Conservation (phyloP, 2,113 vertebrate species). For the Psilopogon haemacephalus region DNA sequence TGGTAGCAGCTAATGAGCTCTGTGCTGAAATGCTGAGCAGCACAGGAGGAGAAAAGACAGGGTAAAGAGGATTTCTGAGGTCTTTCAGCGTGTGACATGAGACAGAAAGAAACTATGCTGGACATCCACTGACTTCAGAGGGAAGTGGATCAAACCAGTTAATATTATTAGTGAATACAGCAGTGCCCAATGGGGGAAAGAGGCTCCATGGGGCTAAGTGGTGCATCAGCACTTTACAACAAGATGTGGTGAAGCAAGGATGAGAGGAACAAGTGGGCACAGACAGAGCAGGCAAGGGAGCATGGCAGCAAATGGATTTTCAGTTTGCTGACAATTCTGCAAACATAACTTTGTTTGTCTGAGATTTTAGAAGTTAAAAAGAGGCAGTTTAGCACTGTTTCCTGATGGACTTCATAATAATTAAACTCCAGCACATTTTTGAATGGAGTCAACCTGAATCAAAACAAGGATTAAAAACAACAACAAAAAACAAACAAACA, state of each 20-base stretch:
- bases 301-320: not conserved
- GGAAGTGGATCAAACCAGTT: not conserved
- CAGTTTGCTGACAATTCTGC: not conserved
- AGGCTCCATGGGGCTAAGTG: not conserved
- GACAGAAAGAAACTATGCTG: not conserved
- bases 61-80: not conserved
- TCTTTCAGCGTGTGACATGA: not conserved
- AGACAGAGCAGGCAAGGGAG: not conserved
- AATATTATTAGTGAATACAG: not conserved
- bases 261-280: not conserved
- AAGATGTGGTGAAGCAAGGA: not conserved
- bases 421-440: constrained; percentile 26
- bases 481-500: no score
- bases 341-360: not conserved
- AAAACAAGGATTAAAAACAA: constrained; percentile 21
- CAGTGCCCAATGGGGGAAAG: not conserved
- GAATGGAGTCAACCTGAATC: constrained; percentile 20
- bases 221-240: not conserved
- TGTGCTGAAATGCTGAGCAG: not conserved
- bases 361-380: constrained; percentile 15
- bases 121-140: not conserved
- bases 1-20: not conserved
- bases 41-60: not conserved
- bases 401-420: not conserved
- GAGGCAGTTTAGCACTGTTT: constrained; percentile 30